phyloP scores from a whole-genome alignment of 2,888 invertebrate species.

The Eupeodes latifasciatus region DNA sequence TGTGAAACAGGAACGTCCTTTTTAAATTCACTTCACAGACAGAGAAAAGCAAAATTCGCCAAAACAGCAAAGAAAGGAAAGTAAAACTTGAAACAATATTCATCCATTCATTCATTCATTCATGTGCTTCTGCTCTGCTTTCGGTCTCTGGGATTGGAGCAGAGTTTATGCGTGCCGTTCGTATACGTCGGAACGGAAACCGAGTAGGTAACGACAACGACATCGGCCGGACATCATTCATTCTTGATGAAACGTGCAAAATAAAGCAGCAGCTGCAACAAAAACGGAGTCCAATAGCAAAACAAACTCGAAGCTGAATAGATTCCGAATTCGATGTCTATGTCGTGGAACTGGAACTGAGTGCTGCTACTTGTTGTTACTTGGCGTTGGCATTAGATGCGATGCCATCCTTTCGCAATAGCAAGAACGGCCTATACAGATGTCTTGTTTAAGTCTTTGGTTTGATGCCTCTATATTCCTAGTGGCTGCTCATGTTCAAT shows the following conservation, averaged over 20 bases:
- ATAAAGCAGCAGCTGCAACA: constrained; percentile 36
- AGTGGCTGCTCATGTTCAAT: constrained; percentile 55
- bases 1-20: constrained; percentile 57
- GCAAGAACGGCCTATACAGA: constrained; percentile 52
- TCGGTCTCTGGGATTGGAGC: constrained; percentile 11
- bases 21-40: constrained; percentile 33
- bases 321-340: constrained; percentile 62
- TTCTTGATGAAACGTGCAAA: constrained; percentile 69
- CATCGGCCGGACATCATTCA: constrained; percentile 62
- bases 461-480: constrained; percentile 52
- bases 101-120: constrained; percentile 74
- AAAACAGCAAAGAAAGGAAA: constrained; percentile 51
- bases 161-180: constrained; percentile 37
- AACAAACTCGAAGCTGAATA: constrained; percentile 68
- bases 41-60: constrained; percentile 1
- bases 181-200: neutral
- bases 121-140: constrained; percentile 38
- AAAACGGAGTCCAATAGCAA: constrained; percentile 64
- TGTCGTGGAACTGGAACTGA: constrained; percentile 20
- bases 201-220: neutral
- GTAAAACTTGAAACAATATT: constrained; percentile 72
- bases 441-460: constrained; percentile 61
- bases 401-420: constrained; percentile 16
- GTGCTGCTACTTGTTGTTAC: constrained; percentile 49
- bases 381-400: constrained; percentile 34